Evolutionary conservation across 2,888 invertebrate species (phyloP), one percentile per base, ranked within the genome.

Genomic region (Xestoiulus laeticollis): DNA sequence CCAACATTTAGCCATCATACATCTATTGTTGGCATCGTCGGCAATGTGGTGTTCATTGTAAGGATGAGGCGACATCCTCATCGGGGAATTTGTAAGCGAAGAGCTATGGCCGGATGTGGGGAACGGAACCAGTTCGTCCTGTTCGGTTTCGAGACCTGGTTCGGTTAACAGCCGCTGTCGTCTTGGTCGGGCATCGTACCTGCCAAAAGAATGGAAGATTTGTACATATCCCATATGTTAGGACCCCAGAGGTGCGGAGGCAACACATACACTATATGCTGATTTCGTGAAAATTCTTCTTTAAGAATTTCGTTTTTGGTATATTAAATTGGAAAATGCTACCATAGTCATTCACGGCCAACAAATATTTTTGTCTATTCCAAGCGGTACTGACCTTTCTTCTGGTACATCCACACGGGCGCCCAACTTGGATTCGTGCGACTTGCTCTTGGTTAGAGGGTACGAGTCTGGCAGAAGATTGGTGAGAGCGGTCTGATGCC

Each of bases 361-460:
- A n/a, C n/a, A n/a, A n/a, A n/a, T 33, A 38, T 22, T 30, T 33
- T 14, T 43, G 4, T n/a, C 12, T 48, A 19, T 48, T 14, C 48
- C 14, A 3, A 3, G 19, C 19, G 26, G 14, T 78, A 30, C 78
- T 30, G 78, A 78, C 78, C 78, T 78, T 38, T 33, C 43, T 38
- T 85, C 85, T 2, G 85, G 44, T 33, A 33, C 85, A 19, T 95
- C 94, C 89, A 94, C 93, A 90, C 94, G 93, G 91, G 94, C 94
- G 87, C 94, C 95, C 89, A 97, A 94, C 92, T 97, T 97, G 19
- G 96, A 97, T 93, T 98, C 98, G 92, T 98, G 97, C 83, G 97
- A 97, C 91, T 96, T 96, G 89, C 97, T 97, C 93, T 97, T 97
- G 89, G 96, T 96, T 90, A 98, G 94, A 16, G 96, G 95, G 91